Conservation (phyloP, 2,797 vertebrate species). For the Smutsia temminckii region DNA sequence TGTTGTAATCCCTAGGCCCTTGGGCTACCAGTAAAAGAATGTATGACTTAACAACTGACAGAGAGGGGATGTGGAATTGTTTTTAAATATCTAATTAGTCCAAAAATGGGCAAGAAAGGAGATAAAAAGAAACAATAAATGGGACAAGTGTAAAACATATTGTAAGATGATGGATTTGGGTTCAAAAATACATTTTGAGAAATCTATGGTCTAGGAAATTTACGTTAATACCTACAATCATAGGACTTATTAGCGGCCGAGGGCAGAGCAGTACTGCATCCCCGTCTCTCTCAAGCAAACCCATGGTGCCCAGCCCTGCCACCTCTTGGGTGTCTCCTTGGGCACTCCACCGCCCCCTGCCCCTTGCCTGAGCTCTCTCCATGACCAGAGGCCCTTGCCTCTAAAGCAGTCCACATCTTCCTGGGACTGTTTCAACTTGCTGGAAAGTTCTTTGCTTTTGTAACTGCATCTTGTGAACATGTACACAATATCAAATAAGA, state of each 20-base stretch:
- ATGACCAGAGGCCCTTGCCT: too few species aligned
- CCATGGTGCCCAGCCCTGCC: not conserved
- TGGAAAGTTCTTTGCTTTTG: not conserved
- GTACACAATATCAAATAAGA: too few species aligned
- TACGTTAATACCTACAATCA: not conserved
- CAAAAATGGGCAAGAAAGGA: not conserved
- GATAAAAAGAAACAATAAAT: not conserved
- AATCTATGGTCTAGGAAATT: not conserved
- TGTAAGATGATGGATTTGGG: not conserved
- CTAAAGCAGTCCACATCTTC: not conserved
- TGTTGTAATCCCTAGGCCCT: not conserved
- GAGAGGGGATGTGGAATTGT: not conserved
- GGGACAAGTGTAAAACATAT: not conserved
- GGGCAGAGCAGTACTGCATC: not conserved
- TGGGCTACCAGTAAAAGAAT: not conserved
- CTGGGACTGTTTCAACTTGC: not conserved
- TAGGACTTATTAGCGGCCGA: not conserved
- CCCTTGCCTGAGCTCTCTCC: not conserved
- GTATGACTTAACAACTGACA: not conserved
- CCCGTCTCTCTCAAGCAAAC: not conserved
- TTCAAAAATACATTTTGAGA: not conserved
- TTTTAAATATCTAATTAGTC: constrained; percentile 18
- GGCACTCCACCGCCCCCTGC: not conserved
- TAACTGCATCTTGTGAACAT: not conserved
- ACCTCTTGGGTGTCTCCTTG: too few species aligned